Evolutionary conservation across 2,888 invertebrate species (phyloP), one percentile per base, ranked within the genome.

Genomic region (Nomada fucata): DNA sequence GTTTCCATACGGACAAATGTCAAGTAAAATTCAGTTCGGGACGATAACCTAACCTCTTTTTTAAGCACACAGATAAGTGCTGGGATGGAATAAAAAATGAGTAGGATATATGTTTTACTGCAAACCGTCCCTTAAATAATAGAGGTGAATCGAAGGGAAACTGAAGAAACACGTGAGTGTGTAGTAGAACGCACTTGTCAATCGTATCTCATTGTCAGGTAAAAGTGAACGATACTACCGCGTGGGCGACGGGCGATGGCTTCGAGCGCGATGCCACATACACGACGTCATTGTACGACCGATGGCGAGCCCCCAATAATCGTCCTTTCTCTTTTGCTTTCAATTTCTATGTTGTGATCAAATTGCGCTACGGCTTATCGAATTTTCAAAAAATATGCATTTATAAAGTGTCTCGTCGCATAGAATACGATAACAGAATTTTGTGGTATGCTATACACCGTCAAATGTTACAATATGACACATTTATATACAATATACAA

Each of bases 241-340:
- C 70, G 65, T 65, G 50, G 69, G 53, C 60, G 47, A 50, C 52
- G 64, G 60, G 55, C 70, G 70, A 52, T 68, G 53, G 59, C 71
- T 71, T 53, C 52, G 61, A n/a, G 52, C 44, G 60, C 52, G 55
- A 50, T 26, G 60, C 65, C 67, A 36, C 57, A 52, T 53, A 60
- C n/a, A 18, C 52, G 44, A 71, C 82, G 82, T 82, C 82, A 82
- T 63, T 72, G 55, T 55, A 65, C 82, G 75, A 50, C 42, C 72
- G 76, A 82, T 82, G 83, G 77, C 83, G 83, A 83, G 83, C 83
- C 83, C 83, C 83, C 83, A 83, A 77, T 15, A 74, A 71, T 72
- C 59, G 20, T 75, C 59, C 68, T 18, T 9, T 68, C 67, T 50
- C 29, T 42, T 23, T 69, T 20, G 1, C 20, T n/a, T 13, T 23